These are phyloP conservation scores for Ptilorrhoa leucosticta DNA, from an alignment of 2,113 vertebrate genomes.

Conservation along the genomic window DNA sequence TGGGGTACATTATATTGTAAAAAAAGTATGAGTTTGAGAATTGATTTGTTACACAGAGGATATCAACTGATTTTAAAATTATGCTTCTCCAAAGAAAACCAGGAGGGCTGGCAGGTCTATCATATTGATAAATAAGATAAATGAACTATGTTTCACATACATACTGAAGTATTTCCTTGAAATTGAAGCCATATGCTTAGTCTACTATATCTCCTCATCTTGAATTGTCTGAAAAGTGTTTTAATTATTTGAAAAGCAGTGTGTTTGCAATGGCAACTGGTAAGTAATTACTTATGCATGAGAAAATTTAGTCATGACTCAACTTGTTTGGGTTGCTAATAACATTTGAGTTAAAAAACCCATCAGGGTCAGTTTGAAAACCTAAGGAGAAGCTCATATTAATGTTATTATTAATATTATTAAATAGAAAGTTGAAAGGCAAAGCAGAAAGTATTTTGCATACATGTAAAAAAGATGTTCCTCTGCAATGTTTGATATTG, in stretches of 20 bases:
- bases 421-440: not conserved
- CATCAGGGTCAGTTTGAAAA: not conserved
- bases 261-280: not conserved
- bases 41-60: not conserved
- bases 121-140: not conserved
- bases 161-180: not conserved
- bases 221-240: not conserved
- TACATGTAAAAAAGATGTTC: slow-evolving; percentile 20
- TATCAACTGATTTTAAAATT: not conserved
- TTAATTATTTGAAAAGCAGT: slow-evolving; percentile 33
- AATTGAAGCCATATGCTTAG: not conserved
- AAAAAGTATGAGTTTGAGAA: not conserved
- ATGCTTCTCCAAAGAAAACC: not conserved
- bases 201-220: not conserved
- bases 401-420: not conserved
- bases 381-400: not conserved
- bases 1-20: not conserved
- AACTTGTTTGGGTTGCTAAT: slow-evolving; percentile 35
- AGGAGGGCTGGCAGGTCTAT: not conserved
- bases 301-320: slow-evolving; percentile 21
- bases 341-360: not conserved
- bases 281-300: not conserved
- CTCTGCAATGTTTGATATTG: not conserved
- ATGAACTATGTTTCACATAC: not conserved
- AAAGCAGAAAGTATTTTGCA: not conserved